A percentile compares a stretch with the other conserved stretches of the same genome.
These are phyloP conservation scores for Sitobion miscanthi DNA, from an alignment of 1,140 invertebrate genomes.

Conservation along the genomic window DNA sequence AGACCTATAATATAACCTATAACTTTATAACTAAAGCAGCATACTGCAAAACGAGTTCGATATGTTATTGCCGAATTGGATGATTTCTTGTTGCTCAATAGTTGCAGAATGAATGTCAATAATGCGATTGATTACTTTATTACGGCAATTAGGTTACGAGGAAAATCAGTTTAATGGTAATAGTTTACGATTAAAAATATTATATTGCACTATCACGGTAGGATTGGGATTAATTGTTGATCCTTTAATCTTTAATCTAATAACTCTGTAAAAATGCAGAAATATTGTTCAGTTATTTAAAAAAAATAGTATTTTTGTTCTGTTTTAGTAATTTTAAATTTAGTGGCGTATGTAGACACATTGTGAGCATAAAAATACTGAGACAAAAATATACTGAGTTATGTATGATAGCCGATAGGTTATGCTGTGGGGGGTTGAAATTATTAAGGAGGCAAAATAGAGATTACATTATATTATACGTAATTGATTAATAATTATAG, in stretches of 20 bases:
- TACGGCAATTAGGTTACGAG: background rate
- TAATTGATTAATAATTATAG: slow-evolving; percentile 37
- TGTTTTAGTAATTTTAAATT: background rate
- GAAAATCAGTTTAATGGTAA: background rate
- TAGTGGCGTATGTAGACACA: background rate
- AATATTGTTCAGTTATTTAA: background rate
- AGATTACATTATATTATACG: background rate
- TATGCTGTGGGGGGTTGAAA: background rate
- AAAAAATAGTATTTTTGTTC: background rate
- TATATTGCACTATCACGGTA: background rate
- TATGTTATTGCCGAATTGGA: slow-evolving; percentile 25
- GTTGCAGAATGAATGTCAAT: slow-evolving; percentile 11
- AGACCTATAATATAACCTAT: background rate
- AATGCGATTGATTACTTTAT: slow-evolving; percentile 5
- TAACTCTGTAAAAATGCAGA: background rate
- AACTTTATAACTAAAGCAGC: background rate
- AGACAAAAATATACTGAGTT: background rate
- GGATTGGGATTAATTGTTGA: background rate
- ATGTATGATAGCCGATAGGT: background rate
- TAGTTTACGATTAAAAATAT: background rate
- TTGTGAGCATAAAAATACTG: background rate
- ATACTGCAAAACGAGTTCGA: background rate
- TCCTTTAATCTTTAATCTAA: background rate
- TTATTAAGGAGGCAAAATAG: background rate
- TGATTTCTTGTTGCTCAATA: slow-evolving; percentile 31